Percentiles rank a stretch among this genome's conserved stretches.
Evolutionary conservation across 2,113 vertebrate species (phyloP).

Genomic region (Chaetura pelagica): DNA sequence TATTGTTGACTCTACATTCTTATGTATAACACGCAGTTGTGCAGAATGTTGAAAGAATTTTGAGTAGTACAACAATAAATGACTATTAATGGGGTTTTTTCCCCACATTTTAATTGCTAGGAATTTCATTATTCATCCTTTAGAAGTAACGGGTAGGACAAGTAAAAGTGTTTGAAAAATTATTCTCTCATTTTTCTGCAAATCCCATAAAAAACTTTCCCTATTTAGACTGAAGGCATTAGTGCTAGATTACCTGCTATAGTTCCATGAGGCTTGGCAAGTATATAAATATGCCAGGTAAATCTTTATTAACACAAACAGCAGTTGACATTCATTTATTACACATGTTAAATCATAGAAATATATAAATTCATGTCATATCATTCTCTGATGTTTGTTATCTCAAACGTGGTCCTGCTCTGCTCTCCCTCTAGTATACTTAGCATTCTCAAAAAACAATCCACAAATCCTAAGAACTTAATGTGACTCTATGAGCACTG

Average conservation of each 20-base stretch:
- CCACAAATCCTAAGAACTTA: background rate
- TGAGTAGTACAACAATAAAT: background rate
- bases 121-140: background rate
- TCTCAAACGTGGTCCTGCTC: background rate
- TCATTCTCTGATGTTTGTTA: background rate
- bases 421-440: background rate
- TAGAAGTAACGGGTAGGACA: background rate
- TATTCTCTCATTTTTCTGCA: background rate
- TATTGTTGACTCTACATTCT: background rate
- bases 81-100: accelerated
- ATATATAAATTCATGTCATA: background rate
- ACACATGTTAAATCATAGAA: background rate
- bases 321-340: background rate
- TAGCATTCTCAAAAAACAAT: background rate
- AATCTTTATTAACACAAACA: background rate
- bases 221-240: background rate
- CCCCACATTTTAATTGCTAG: background rate
- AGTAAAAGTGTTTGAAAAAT: background rate
- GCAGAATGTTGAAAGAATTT: background rate
- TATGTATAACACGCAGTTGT: slow-evolving; percentile 1
- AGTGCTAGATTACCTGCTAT: background rate
- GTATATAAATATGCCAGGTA: background rate
- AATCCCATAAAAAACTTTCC: background rate
- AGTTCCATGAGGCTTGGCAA: background rate
- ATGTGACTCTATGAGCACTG: background rate